Percentiles rank a stretch among this genome's conserved stretches.
Evolutionary conservation across 1,140 invertebrate species (phyloP).

Genomic region (Planococcus citri): DNA sequence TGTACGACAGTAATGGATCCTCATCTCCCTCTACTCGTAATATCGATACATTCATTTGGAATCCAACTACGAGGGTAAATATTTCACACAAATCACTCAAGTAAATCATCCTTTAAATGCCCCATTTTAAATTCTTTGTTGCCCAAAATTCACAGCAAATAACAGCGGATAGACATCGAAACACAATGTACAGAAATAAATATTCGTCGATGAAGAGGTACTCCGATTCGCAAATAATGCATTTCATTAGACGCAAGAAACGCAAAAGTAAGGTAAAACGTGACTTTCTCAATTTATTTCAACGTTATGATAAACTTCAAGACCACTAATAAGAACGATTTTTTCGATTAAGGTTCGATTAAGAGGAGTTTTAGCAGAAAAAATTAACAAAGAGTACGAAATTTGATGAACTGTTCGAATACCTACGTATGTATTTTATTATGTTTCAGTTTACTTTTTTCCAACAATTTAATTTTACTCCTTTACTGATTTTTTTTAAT

Average conservation of each 20-base stretch:
- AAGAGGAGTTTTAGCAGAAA: neutral
- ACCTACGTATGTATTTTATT: too few relatives aligned
- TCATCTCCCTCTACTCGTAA: neutral
- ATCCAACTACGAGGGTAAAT: neutral
- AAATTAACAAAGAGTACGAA: neutral
- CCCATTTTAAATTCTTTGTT: neutral
- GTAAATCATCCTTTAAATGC: neutral
- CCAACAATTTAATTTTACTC: too few relatives aligned
- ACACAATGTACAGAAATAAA: neutral
- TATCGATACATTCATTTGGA: neutral
- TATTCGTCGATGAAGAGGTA: slow-evolving; percentile 1
- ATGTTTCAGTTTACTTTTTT: too few relatives aligned
- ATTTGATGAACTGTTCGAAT: neutral
- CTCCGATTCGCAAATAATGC: slow-evolving; percentile 4
- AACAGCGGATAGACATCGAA: neutral
- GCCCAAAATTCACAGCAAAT: neutral
- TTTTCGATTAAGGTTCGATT: neutral
- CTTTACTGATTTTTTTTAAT: too few relatives aligned
- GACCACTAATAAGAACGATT: too few relatives aligned
- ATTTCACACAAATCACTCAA: neutral
- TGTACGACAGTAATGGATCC: neutral
- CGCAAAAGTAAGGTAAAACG: slow-evolving; percentile 11
- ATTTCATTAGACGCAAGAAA: neutral
- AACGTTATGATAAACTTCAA: too few relatives aligned
- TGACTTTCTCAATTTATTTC: neutral